Conservation (phyloP, 2,113 vertebrate species). For the Lagopus muta region DNA sequence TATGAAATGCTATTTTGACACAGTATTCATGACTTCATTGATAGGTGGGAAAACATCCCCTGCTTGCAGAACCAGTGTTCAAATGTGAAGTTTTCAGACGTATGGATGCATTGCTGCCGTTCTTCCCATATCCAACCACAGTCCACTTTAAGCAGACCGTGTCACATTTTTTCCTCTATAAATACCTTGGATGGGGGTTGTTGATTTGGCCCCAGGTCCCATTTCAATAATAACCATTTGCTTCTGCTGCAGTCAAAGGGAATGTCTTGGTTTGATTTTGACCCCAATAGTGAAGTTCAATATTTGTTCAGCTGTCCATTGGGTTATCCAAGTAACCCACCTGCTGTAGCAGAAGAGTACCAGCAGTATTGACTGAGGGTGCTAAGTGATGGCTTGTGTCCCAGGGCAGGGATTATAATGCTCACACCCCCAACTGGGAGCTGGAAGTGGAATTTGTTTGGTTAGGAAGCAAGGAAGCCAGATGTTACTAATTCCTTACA, state of each 20-base stretch:
- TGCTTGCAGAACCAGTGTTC: neutral
- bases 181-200: neutral
- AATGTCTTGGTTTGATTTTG: neutral
- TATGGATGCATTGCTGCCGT: accelerated
- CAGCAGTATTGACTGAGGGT: neutral
- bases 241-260: neutral
- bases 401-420: neutral
- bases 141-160: neutral
- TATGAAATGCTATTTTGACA: accelerated
- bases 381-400: neutral
- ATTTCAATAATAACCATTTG: neutral
- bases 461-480: neutral
- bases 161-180: neutral
- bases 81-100: neutral
- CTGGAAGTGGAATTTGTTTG: neutral
- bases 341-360: neutral
- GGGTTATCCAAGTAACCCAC: neutral
- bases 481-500: neutral
- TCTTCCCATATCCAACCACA: neutral
- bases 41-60: neutral
- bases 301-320: neutral
- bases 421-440: neutral
- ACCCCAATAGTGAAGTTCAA: neutral
- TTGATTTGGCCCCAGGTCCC: neutral
- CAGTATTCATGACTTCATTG: neutral